A percentile compares a stretch with the other conserved stretches of the same genome.
phyloP scores from a whole-genome alignment of 2,888 invertebrate species.

The Craniophora ligustri region DNA sequence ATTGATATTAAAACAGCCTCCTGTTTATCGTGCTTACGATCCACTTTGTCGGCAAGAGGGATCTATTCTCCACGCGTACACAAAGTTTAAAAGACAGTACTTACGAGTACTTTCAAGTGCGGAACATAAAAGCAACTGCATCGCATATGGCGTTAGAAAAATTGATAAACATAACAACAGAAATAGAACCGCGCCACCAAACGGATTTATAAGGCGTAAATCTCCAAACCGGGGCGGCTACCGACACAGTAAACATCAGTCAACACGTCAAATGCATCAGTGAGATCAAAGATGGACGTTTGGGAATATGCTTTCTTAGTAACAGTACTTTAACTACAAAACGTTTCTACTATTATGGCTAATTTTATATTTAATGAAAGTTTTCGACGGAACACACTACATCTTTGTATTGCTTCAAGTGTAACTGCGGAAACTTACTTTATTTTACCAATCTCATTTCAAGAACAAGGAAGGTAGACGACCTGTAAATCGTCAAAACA shows the following conservation, averaged over 20 bases:
- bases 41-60: conserved; percentile 42
- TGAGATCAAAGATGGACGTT: conserved; percentile 59
- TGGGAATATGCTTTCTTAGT: conserved; percentile 56
- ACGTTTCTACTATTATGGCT: conserved; percentile 44
- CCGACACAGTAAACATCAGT: conserved; percentile 58
- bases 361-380: conserved; percentile 37
- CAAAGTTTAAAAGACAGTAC: conserved; percentile 45
- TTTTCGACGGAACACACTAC: neutral
- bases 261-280: conserved; percentile 60
- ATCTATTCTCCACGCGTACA: conserved; percentile 25
- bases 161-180: conserved; percentile 55
- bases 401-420: neutral
- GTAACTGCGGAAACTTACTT: no score
- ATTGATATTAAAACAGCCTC: conserved; percentile 31
- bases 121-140: conserved; percentile 48
- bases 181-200: conserved; percentile 53
- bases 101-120: conserved; percentile 52
- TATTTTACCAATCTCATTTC: no score
- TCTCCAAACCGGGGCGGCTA: conserved; percentile 44
- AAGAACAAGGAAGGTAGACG: no score
- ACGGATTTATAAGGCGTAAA: conserved; percentile 49
- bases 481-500: neutral
- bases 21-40: conserved; percentile 45
- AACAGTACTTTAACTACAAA: conserved; percentile 46
- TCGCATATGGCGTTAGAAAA: conserved; percentile 58